phyloP scores from a whole-genome alignment of 1,140 invertebrate species.

The Papilio xuthus region DNA sequence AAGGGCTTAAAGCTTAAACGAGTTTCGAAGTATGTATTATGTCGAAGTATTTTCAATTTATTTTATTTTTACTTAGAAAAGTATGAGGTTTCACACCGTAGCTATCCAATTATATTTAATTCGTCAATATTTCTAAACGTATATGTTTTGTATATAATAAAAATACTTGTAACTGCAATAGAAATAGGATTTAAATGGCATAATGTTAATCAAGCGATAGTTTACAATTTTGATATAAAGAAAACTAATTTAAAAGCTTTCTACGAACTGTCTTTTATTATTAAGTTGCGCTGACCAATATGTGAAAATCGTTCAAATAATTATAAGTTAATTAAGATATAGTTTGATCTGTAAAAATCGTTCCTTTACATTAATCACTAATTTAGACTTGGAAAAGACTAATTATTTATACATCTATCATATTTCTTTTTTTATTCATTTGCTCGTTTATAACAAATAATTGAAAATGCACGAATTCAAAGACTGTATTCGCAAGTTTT shows the following conservation, averaged over 20 bases:
- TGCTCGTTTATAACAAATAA: background rate
- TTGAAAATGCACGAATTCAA: constrained; percentile 18
- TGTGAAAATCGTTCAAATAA: constrained; percentile 26
- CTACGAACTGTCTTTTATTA: constrained; percentile 20
- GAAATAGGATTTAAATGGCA: constrained; percentile 29
- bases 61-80: background rate
- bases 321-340: constrained; percentile 37
- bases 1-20: too few relatives aligned
- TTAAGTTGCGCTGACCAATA: constrained; percentile 38
- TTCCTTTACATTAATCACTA: constrained; percentile 35
- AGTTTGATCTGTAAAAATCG: constrained; percentile 33
- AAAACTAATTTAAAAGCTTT: constrained; percentile 30
- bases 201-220: constrained; percentile 30
- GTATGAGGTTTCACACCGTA: constrained; percentile 32
- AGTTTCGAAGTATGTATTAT: too few relatives aligned
- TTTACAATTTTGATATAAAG: constrained; percentile 37
- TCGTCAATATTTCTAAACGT: constrained; percentile 11
- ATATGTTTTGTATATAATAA: constrained; percentile 37
- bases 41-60: too few relatives aligned
- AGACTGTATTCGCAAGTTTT: constrained; percentile 26
- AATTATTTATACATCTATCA: constrained; percentile 31
- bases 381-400: constrained; percentile 35
- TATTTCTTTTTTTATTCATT: background rate
- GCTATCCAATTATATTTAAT: constrained; percentile 29
- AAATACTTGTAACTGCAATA: constrained; percentile 30